A percentile compares a stretch with the other conserved stretches of the same genome.
Evolutionary conservation across 2,113 vertebrate species (phyloP).

Genomic region (Psilopsiagon aymara): DNA sequence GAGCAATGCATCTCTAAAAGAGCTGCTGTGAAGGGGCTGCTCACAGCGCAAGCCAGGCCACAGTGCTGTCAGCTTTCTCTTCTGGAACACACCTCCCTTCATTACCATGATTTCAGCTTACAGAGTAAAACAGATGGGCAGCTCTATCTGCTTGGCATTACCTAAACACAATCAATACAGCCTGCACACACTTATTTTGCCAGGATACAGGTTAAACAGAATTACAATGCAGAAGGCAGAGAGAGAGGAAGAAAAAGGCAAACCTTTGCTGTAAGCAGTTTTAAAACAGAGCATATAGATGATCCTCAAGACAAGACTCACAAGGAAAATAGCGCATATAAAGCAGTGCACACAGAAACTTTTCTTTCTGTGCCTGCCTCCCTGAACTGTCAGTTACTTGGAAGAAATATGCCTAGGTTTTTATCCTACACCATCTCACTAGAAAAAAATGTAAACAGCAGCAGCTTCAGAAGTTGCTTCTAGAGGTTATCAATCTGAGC

Average conservation of each 20-base stretch:
- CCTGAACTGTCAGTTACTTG: neutral
- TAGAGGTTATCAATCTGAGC: slow-evolving; percentile 20
- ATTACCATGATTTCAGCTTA: neutral
- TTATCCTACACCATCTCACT: slow-evolving; percentile 22
- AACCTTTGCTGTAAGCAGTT: neutral
- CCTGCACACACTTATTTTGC: neutral
- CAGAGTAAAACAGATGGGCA: neutral
- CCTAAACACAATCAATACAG: neutral
- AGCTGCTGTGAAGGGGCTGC: neutral
- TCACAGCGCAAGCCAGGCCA: neutral
- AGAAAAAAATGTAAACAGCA: slow-evolving; percentile 52
- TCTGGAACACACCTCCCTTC: neutral
- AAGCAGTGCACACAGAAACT: neutral
- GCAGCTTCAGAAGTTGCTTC: slow-evolving; percentile 28
- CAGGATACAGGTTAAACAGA: neutral
- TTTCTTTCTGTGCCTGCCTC: neutral
- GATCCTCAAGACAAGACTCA: neutral
- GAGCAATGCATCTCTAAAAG: neutral
- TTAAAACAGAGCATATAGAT: neutral
- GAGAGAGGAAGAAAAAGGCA: neutral
- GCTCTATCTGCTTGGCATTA: neutral
- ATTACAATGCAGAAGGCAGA: neutral
- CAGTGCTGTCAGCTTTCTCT: neutral
- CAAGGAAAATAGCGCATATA: neutral
- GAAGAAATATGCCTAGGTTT: slow-evolving; percentile 32